Evolutionary conservation across 2,113 vertebrate species (phyloP), one percentile per base, ranked within the genome.

Genomic region (Triplophysa tibetana): DNA sequence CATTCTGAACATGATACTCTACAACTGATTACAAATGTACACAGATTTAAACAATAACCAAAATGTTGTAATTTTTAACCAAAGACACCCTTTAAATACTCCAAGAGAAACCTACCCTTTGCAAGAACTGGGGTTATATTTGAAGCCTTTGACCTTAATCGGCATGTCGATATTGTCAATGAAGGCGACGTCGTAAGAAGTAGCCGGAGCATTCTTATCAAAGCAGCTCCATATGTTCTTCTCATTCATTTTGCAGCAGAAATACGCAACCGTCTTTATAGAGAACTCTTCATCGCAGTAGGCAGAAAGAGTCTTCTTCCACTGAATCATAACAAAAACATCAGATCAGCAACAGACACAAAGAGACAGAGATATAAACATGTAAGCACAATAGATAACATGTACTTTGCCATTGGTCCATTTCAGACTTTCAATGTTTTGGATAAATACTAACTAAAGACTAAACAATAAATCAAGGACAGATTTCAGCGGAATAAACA

Each of bases 211-310:
- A 0, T 87, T 23, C 0, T 70, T 67, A 38, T 90, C 60, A 82
- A 94, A 94, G 75, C 93, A 94, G 29, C 56, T 26, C 1, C 87
- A 84, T 33, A 38, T 78, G 2, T 58, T 65, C 0, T 1, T 41
- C 11, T 68, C 81, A 0, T 0, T 1, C 5, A 3, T 8, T 14
- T 2, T 80, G 79, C 93, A 94, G 86, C 93, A 94, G 56, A 75
- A 12, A 54, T 91, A 85, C 7, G 84, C 76, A 0, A 13, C 50
- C 26, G 89, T 89, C 73, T 94, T 94, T 2, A 94, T 69, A 0
- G 66, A 45, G 0, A 79, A 62, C 54, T 91, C 89, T 8, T 85
- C 85, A 4, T 63, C 0, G 73, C 93, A 94, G 85, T 89, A 94
- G 5, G 41, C 21, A 8, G 80, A 0, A 0, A 93, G 70, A 1